Conservation (phyloP, 2,888 invertebrate species). For the Tachina grossa region DNA sequence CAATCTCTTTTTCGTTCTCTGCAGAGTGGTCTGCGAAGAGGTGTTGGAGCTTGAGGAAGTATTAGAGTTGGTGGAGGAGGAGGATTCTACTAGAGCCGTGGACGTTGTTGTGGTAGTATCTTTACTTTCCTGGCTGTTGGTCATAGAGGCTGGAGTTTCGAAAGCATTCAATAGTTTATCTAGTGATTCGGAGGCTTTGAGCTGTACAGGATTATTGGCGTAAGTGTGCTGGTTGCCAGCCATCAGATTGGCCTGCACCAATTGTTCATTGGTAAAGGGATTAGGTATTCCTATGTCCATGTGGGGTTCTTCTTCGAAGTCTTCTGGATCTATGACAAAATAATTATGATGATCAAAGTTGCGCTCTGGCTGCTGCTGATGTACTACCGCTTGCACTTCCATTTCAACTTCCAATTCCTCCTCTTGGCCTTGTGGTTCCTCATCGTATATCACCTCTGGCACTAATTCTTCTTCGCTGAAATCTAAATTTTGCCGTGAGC, state of each 20-base stretch:
- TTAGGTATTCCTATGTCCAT: conserved; percentile 80
- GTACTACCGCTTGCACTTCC: not conserved
- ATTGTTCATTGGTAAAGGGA: conserved; percentile 79
- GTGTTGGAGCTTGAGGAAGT: conserved; percentile 74
- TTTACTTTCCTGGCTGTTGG: conserved; percentile 80
- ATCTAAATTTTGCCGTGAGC: conserved; percentile 78
- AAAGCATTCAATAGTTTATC: conserved; percentile 74
- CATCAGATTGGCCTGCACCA: conserved; percentile 78
- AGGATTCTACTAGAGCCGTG: conserved; percentile 79
- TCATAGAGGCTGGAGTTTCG: conserved; percentile 76
- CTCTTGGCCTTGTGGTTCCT: conserved; percentile 71
- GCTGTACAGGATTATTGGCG: conserved; percentile 38
- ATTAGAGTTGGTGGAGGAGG: conserved; percentile 77
- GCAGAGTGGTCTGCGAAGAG: conserved; percentile 74
- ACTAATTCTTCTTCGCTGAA: conserved; percentile 81
- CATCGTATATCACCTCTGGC: conserved; percentile 82
- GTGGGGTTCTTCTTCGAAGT: conserved; percentile 76
- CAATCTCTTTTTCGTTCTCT: conserved; percentile 79
- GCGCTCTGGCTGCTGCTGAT: not conserved
- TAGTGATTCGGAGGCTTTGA: conserved; percentile 72
- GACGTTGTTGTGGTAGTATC: conserved; percentile 77
- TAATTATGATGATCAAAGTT: conserved; percentile 82
- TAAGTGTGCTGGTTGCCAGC: conserved; percentile 70
- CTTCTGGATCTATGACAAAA: conserved; percentile 81
- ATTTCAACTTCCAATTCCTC: conserved; percentile 37